These are phyloP conservation scores for Cnemophilus loriae DNA, from an alignment of 2,113 vertebrate species.

Conservation along the genomic window DNA sequence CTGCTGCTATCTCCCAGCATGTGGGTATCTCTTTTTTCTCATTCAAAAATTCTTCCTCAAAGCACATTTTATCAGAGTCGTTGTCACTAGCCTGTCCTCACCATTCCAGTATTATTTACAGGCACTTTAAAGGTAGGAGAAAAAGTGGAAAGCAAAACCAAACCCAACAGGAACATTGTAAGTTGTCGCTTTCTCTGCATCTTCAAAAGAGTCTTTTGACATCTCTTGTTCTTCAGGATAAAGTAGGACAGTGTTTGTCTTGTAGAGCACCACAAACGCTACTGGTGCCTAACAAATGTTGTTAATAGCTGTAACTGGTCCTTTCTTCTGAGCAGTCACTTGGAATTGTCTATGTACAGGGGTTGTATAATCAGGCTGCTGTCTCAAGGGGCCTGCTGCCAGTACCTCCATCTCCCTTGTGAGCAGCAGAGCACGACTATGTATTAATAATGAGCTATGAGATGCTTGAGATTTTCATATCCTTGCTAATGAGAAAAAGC, in stretches of 20 bases:
- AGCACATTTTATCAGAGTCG: background rate
- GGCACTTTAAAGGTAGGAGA: background rate
- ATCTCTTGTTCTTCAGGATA: background rate
- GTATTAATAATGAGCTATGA: slow-evolving; percentile 31
- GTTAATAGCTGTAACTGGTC: background rate
- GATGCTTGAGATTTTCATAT: background rate
- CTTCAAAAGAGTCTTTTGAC: background rate
- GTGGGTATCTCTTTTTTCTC: background rate
- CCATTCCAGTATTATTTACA: background rate
- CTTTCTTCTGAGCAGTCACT: background rate
- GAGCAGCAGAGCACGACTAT: background rate
- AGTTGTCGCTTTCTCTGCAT: background rate
- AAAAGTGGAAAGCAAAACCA: background rate
- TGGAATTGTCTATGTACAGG: background rate
- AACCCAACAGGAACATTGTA: background rate
- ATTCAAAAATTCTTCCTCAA: background rate
- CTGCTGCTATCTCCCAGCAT: background rate
- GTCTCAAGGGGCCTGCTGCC: background rate
- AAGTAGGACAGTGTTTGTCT: background rate
- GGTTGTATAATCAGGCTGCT: background rate
- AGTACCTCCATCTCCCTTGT: background rate
- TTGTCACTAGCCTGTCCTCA: background rate
- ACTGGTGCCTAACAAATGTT: background rate
- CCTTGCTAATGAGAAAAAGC: background rate
- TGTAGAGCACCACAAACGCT: background rate